Conservation (phyloP, 2,113 vertebrate species). For the Calypte anna region DNA sequence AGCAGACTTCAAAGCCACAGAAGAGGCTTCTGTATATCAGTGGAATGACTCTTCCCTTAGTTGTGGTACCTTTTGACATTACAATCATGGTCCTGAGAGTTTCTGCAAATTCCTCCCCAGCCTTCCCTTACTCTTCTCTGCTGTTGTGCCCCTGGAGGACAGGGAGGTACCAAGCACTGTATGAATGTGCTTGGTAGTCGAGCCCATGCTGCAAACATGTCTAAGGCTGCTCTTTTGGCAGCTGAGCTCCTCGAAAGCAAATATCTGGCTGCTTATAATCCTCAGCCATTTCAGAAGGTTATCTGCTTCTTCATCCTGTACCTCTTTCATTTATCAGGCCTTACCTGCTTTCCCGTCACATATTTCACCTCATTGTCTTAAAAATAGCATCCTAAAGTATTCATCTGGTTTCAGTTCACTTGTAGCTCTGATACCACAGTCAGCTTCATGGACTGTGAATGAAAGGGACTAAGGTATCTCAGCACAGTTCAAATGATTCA, state of each 20-base stretch:
- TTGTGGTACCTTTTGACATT: not conserved
- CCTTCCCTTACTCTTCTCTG: rapidly evolving
- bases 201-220: rapidly evolving
- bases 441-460: not conserved
- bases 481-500: not conserved
- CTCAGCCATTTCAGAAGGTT: not conserved
- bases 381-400: not conserved
- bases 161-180: rapidly evolving
- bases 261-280: not conserved
- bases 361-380: not conserved
- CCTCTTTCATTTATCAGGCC: not conserved
- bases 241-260: not conserved
- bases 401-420: not conserved
- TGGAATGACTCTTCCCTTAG: not conserved
- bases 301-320: not conserved
- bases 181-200: not conserved
- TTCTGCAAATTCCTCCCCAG: not conserved
- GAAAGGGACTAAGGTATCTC: not conserved
- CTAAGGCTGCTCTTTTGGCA: rapidly evolving
- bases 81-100: not conserved
- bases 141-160: rapidly evolving
- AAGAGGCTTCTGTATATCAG: too few species aligned
- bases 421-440: not conserved
- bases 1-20: not conserved
- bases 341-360: not conserved